Conservation (phyloP, 2,888 invertebrate genomes). For the Ormyrus rosae region DNA sequence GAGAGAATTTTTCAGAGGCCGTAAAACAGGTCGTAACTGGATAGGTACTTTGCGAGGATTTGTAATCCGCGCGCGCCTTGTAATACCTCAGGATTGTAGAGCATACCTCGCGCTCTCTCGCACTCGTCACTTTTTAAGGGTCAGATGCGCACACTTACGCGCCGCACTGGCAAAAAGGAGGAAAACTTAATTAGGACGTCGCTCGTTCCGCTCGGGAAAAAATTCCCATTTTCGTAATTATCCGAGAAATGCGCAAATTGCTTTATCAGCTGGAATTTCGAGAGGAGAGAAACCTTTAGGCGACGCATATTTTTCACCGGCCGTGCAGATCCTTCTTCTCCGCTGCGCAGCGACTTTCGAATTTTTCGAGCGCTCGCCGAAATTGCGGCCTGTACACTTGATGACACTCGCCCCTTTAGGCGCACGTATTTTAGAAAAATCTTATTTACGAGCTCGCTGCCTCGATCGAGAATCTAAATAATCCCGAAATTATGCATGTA, state of each 20-base stretch:
- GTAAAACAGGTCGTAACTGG: slow-evolving; percentile 69
- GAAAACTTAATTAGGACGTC: slow-evolving; percentile 48
- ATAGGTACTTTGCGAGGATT: slow-evolving; percentile 68
- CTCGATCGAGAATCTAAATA: too few relatives aligned
- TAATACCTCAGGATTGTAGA: slow-evolving; percentile 50
- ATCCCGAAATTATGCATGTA: too few relatives aligned
- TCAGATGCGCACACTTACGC: background rate
- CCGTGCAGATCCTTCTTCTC: too few relatives aligned
- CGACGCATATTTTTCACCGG: too few relatives aligned
- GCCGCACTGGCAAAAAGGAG: background rate
- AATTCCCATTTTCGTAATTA: slow-evolving; percentile 42
- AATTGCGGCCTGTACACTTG: too few relatives aligned
- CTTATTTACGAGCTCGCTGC: too few relatives aligned
- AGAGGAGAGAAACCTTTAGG: background rate
- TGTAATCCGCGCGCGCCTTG: slow-evolving; percentile 65
- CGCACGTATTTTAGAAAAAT: too few relatives aligned
- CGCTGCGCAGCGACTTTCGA: too few relatives aligned
- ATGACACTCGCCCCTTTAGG: too few relatives aligned
- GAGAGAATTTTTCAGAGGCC: slow-evolving; percentile 67
- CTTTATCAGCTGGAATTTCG: slow-evolving; percentile 22
- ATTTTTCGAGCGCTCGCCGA: too few relatives aligned
- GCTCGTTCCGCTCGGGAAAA: background rate
- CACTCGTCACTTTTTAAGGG: slow-evolving; percentile 39
- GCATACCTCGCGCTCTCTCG: slow-evolving; percentile 6
- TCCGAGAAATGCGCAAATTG: slow-evolving; percentile 43